Conservation (phyloP, 2,797 vertebrate species). For the Furcifer pardalis region DNA sequence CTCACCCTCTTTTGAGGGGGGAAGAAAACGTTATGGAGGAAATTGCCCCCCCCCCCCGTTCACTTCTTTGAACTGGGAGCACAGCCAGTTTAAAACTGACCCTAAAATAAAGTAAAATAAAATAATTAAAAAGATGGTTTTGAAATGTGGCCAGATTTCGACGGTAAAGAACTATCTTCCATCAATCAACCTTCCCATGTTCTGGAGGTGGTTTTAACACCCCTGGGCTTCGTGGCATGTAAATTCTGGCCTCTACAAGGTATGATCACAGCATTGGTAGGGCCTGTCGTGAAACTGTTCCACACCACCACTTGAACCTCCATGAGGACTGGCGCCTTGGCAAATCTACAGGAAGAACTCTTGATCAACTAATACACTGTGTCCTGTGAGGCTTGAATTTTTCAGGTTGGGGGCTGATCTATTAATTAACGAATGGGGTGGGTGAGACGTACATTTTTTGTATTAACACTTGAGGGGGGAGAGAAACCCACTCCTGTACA, state of each 20-base stretch:
- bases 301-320: not conserved
- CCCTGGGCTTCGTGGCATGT: not conserved
- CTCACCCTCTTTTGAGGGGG: not conserved
- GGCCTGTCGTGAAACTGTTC: not conserved
- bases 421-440: not conserved
- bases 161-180: fast-evolving
- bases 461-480: not conserved
- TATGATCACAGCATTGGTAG: not conserved
- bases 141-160: not conserved
- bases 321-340: conserved; percentile 12
- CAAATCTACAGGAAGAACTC: conserved; percentile 4
- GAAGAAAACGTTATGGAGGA: not conserved
- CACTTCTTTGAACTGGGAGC: not conserved
- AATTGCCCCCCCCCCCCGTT: too few relatives aligned
- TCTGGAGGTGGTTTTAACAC: not conserved
- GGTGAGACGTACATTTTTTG: not conserved
- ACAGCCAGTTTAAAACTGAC: not conserved
- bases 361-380: conserved; percentile 30
- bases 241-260: not conserved
- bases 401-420: conserved; percentile 21
- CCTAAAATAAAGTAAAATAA: too few relatives aligned
- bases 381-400: conserved; percentile 44
- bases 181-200: not conserved
- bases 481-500: conserved; percentile 56
- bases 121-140: too few relatives aligned